Conservation (phyloP, 2,888 invertebrate genomes). For the Cheilosia urbana region DNA sequence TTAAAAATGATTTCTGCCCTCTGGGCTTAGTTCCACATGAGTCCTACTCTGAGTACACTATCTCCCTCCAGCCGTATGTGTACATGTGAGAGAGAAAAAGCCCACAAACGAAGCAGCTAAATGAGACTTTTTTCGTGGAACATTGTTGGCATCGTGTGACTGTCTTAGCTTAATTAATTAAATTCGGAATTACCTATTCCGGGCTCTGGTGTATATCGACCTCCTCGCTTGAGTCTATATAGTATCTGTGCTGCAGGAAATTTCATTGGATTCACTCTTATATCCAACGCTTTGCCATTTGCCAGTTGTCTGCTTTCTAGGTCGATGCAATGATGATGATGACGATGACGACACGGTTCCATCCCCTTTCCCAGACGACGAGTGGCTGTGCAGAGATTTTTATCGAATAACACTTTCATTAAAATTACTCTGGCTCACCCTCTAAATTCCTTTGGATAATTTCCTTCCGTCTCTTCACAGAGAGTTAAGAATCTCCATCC, state of each 20-base stretch:
- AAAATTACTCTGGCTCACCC: conserved; percentile 77
- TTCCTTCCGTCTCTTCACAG: conserved; percentile 53
- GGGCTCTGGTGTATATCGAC: conserved; percentile 42
- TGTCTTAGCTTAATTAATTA: conserved; percentile 70
- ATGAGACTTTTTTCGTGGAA: not conserved
- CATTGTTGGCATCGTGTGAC: conserved; percentile 36
- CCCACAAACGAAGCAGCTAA: not conserved
- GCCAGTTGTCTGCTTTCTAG: conserved; percentile 47
- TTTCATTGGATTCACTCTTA: not conserved
- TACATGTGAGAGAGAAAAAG: not conserved
- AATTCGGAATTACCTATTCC: conserved; percentile 63
- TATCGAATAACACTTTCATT: conserved; percentile 80
- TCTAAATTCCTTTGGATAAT: conserved; percentile 54
- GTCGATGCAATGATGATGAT: conserved; percentile 42
- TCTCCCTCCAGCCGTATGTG: not conserved
- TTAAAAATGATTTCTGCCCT: conserved; percentile 41
- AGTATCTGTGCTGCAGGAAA: conserved; percentile 9
- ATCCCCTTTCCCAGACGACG: not conserved
- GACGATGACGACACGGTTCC: conserved; percentile 33
- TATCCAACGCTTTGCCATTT: conserved; percentile 12
- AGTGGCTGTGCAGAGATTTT: conserved; percentile 76
- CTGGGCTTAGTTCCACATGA: conserved; percentile 11
- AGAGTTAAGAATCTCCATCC: conserved; percentile 55
- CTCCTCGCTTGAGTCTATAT: not conserved
- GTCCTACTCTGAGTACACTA: not conserved